Evolutionary conservation across 2,888 invertebrate genomes (phyloP), one percentile per base, ranked within the genome.

Genomic region (Thera britannica): DNA sequence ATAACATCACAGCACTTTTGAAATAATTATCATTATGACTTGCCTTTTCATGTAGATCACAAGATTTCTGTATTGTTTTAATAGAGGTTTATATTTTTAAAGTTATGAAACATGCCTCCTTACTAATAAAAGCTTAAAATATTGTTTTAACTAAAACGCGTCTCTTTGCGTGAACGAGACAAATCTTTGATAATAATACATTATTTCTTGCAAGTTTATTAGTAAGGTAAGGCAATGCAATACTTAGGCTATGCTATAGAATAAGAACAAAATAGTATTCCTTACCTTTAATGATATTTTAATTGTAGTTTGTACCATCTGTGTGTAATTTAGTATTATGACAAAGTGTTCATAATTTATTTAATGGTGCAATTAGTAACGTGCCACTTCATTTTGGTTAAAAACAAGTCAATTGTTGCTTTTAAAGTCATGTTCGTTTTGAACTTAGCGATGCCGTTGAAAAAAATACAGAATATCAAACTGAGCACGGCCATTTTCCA

Each of bases 201-300:
- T 34, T 7, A 8, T 41, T 41, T 7, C 41, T 12, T 5, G 11
- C 52, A 52, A 36, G n/a, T 59, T 65, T 59, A 35, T 59, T 65
- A 57, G 44, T 51, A 56, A 60, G 56, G 41, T 34, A n/a, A 23
- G 23, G 35, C 8, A 61, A 80, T 77, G 72, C 77, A 79, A 83
- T 79, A 79, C 56, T 68, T 88, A 88, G 83, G 79, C 75, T 86
- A 87, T 82, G 75, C 71, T 71, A 71, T 87, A 87, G 82, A 75
- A 62, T 85, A 86, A 82, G 83, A 80, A 82, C 78, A 84, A 85
- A 79, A 88, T 86, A 91, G 90, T 91, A 91, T 90, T 92, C 85
- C 82, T 69, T 68, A 65, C 48, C 55, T 83, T 82, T 79, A 75
- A 62, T 74, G 79, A 78, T 76, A 77, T 76, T 76, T 66, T 59